A percentile compares a stretch with the other conserved stretches of the same genome.
These are phyloP conservation scores for Carassius carassius DNA, from an alignment of 2,113 vertebrate genomes.

Conservation along the genomic window DNA sequence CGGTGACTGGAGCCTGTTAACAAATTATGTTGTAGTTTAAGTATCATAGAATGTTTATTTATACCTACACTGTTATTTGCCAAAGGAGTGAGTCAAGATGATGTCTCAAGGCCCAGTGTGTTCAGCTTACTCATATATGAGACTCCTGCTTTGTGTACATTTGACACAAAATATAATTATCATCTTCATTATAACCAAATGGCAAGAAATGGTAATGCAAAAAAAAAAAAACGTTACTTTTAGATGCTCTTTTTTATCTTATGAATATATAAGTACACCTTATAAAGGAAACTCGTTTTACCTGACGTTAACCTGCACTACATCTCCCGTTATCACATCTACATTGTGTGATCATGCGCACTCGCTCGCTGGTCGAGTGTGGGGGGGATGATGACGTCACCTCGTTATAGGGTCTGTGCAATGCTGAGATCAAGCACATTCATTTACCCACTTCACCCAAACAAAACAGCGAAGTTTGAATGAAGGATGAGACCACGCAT, in stretches of 20 bases:
- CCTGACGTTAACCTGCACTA: not conserved
- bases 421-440: conserved; percentile 22
- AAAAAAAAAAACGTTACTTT: too few species aligned
- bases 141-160: too few species aligned
- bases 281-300: not conserved
- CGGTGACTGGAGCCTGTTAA: not conserved
- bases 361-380: not conserved
- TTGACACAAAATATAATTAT: too few species aligned
- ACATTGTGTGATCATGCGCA: conserved; percentile 46
- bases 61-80: not conserved
- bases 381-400: conserved; percentile 46
- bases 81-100: not conserved
- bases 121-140: not conserved
- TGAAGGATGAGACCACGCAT: not conserved
- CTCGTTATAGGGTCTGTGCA: conserved; percentile 43
- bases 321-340: conserved; percentile 44
- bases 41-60: not conserved
- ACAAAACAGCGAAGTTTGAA: conserved; percentile 14
- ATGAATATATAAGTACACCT: not conserved
- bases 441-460: not conserved
- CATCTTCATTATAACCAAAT: too few species aligned
- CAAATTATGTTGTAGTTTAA: not conserved
- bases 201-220: too few species aligned
- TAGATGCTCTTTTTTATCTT: too few species aligned
- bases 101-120: not conserved